Conservation (phyloP, 1,140 invertebrate species). For the Aphelinus atriplicis region DNA sequence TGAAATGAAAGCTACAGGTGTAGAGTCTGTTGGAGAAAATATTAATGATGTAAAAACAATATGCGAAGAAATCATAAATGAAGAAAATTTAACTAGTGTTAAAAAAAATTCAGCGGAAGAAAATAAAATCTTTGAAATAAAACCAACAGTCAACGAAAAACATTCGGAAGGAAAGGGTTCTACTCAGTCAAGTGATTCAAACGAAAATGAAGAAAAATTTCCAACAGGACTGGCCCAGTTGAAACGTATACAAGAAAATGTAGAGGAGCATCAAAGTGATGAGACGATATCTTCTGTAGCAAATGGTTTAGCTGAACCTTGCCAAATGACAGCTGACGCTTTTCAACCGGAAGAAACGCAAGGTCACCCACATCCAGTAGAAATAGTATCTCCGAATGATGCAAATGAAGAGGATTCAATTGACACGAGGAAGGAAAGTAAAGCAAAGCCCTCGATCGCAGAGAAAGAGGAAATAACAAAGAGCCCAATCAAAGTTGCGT, state of each 20-base stretch:
- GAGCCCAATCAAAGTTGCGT: background rate
- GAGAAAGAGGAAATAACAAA: constrained; percentile 13
- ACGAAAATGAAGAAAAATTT: constrained; percentile 4
- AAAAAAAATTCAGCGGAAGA: background rate
- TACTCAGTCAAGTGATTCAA: background rate
- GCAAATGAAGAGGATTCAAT: background rate
- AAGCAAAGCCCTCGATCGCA: background rate
- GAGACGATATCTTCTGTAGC: background rate
- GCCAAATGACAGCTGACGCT: background rate
- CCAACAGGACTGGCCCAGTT: background rate
- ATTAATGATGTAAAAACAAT: background rate
- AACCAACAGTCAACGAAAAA: background rate
- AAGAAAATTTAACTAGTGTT: too few species aligned
- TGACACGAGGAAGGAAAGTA: background rate
- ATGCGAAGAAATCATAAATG: background rate
- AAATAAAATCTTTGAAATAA: too few species aligned
- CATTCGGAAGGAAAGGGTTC: background rate
- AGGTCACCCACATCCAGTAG: background rate
- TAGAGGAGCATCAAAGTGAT: background rate
- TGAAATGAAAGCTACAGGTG: background rate
- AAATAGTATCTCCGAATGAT: background rate
- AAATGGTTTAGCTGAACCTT: background rate
- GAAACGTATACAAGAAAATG: background rate
- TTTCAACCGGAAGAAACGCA: background rate
- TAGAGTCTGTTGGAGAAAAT: background rate